Evolutionary conservation across 2,797 vertebrate genomes (phyloP).

Genomic region (Eremophila alpestris): DNA sequence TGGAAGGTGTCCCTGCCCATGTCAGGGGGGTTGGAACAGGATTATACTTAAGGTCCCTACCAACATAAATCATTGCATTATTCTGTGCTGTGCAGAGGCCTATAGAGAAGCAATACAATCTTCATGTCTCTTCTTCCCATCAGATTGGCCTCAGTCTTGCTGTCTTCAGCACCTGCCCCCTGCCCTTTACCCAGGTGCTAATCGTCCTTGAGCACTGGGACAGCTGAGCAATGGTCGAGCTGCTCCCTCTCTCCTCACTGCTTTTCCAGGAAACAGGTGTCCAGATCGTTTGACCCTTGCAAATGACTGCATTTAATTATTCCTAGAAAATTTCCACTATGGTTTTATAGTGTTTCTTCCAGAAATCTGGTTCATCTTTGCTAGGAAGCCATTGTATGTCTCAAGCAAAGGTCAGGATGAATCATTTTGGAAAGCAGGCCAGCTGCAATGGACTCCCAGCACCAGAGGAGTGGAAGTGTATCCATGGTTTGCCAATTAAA

Average conservation of each 20-base stretch:
- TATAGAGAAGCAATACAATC: neutral
- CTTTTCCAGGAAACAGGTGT: slow-evolving; percentile 29
- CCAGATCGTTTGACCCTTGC: neutral
- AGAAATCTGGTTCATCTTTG: slow-evolving; percentile 1
- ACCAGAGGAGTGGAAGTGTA: neutral
- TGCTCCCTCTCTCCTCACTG: rapidly evolving
- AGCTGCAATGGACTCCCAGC: neutral
- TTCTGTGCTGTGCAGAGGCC: neutral
- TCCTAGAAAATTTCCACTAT: neutral
- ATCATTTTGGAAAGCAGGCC: neutral
- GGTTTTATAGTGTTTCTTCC: neutral
- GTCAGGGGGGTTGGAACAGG: neutral
- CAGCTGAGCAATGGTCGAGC: neutral
- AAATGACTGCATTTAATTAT: neutral
- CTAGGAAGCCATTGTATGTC: neutral
- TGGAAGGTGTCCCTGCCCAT: neutral
- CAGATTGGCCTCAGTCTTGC: neutral
- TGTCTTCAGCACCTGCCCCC: neutral
- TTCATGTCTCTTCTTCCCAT: neutral
- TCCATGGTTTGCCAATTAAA: neutral
- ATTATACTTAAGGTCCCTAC: neutral
- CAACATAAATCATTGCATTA: neutral
- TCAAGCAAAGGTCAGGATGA: slow-evolving; percentile 15
- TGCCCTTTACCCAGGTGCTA: neutral
- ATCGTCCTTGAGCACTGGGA: neutral